Base-by-base conservation (phyloP, 2,888 invertebrate species). In the Zonitis immaculata region DNA sequence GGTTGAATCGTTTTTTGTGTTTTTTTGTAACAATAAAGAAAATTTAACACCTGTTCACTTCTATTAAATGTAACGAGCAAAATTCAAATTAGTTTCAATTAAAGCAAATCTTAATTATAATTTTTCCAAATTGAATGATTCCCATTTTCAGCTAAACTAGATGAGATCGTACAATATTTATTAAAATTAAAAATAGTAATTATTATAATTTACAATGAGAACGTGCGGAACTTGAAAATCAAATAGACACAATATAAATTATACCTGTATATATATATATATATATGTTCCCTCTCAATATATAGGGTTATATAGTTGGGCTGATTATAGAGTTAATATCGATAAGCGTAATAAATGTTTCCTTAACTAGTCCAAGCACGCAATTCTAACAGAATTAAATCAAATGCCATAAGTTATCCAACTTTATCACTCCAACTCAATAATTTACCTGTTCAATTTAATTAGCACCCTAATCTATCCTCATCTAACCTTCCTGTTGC, bases 391-490 rank as follows among this genome's bases (percentile, higher is more conserved):
- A 44, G 51, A 51, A 58, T 56, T 58, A 58, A 56, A 51, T 56
- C 42, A 43, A 44, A 27, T 48, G 56, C 58, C 58, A 47, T 59
- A 49, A 53, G 60, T 60, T 60, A 60, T 60, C 45, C 47, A 42
- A 47, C 53, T 60, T 58, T 58, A 60, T 60, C 58, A 54, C 57
- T n/a, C 43, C 16, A 42, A 50, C 54, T 56, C 54, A 55, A 57
- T 60, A 60, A 58, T 49, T 60, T 55, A 60, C 58, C 58, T 60
- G 58, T 58, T 60, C 60, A 55, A 60, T 60, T 60, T 60, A 60
- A 60, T 60, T 60, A 60, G 53, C 46, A 49, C 44, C 51, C 51
- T 58, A 56, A 56, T 52, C 51, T 42, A 42, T 43, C 44, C 32
- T 26, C 35, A 32, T 44, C 5, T 46, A 54, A 57, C 57, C 56